Evolutionary conservation across 1,140 invertebrate genomes (phyloP), one percentile per base, ranked within the genome.

Genomic region (Neodiprion lecontei): DNA sequence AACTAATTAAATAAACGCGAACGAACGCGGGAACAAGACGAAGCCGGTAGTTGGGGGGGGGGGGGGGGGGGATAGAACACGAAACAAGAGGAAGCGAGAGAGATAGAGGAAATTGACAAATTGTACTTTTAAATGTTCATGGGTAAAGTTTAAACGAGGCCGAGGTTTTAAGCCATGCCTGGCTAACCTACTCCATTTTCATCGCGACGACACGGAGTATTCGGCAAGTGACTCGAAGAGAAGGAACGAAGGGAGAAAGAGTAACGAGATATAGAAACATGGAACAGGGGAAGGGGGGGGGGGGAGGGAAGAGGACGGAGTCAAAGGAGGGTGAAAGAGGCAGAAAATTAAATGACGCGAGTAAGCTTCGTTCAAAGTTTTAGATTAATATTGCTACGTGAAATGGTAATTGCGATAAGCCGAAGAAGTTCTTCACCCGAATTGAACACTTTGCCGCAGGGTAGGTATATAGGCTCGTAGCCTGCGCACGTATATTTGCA

Each of bases 321-420:
- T 40, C 28, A 40, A 40, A 40, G 28, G 47, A 71, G 48, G 72
- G 71, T 69, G 61, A 69, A 14, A 9, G 40, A 67, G 28, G 69
- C 49, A 72, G 70, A 75, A 72, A 75, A 76, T 76, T 76, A 76
- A 76, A 76, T 76, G 75, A 74, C 75, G 68, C 68, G 73, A 73
- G 72, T 69, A 71, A 74, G 74, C n/a, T 74, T 74, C 12, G 49
- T 72, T 72, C 69, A 74, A 76, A 76, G 68, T 76, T 74, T 76
- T 74, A 76, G 72, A 77, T 77, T 74, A 77, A 75, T 77, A 77
- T 77, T 75, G 76, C 74, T 74, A 77, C 69, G 73, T 70, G 73
- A 72, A 77, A 72, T 75, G 76, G 76, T 74, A 77, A 77, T 77
- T 72, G 76, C 68, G 76, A 77, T 77, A 74, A 74, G 76, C 67